Evolutionary conservation across 2,797 vertebrate species (phyloP).

Genomic region (Spinus olivaceus): DNA sequence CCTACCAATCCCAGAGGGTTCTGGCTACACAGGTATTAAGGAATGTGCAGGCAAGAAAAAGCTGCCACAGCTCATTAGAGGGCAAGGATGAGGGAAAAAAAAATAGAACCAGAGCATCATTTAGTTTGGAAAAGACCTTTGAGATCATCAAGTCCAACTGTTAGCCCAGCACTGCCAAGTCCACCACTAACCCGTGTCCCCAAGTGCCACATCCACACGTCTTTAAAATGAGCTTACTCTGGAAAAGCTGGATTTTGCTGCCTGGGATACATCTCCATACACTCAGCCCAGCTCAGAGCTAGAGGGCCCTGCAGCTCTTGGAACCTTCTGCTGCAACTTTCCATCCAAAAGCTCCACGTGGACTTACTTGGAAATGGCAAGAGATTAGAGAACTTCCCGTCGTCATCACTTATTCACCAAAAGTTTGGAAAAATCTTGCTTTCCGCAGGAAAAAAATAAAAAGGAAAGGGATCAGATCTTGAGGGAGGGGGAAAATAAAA

Average conservation of each 20-base stretch:
- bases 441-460: neutral
- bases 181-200: neutral
- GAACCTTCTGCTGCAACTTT: slow-evolving; percentile 42
- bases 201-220: neutral
- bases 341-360: slow-evolving; percentile 56
- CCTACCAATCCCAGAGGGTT: neutral
- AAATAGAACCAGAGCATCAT: neutral
- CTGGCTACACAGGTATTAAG: neutral
- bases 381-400: slow-evolving; percentile 60
- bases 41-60: neutral
- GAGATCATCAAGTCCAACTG: neutral
- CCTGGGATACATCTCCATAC: slow-evolving; percentile 58
- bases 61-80: neutral
- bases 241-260: slow-evolving; percentile 48
- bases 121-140: neutral
- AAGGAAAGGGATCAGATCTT: neutral
- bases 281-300: neutral
- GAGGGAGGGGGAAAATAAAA: neutral
- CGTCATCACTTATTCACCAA: slow-evolving; percentile 21
- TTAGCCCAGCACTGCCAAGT: neutral
- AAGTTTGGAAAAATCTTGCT: slow-evolving; percentile 40
- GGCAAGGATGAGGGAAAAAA: neutral
- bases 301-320: slow-evolving; percentile 32
- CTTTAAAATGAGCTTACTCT: slow-evolving; percentile 1
- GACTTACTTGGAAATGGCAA: slow-evolving; percentile 61